Evolutionary conservation across 2,888 invertebrate genomes (phyloP), one percentile per base, ranked within the genome.

Genomic region (Drosophila anceps): DNA sequence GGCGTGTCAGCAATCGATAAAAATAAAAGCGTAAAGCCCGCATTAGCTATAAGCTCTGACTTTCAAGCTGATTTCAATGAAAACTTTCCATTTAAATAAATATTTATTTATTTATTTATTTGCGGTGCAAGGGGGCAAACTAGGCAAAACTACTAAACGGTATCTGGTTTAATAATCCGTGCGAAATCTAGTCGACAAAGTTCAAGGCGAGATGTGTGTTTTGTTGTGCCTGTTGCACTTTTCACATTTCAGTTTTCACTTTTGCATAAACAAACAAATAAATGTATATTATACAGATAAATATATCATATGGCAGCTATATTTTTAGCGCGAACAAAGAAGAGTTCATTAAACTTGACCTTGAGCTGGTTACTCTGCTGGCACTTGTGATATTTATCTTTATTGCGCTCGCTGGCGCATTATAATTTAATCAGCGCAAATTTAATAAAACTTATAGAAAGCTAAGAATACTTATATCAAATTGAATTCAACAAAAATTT

Each of bases 291-390:
- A 43, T 54, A 67, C 33, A 65, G 6, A 33, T 57, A 29, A 41
- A n/a, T 18, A 61, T 59, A 57, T 20, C 20, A 54, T 35, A 69
- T 57, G 41, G 20, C 24, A 33, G 46, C 27, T 13, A 33, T 55
- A 55, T 64, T 43, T 54, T 41, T 54, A 48, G 29, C 12, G 10
- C 15, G 18, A 65, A 73, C 54, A 72, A 72, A 71, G 46, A 58
- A 27, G 33, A 73, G 76, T 69, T 73, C 73, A 69, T 55, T 79
- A 61, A 66, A 78, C 77, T 60, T 62, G 79, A 68, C 77, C 77
- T 78, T 78, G 76, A 71, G 39, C 39, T 48, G 31, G 9, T 61
- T 58, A 27, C 18, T 60, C 46, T 44, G 41, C n/a, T 18, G 50
- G 29, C 51, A 41, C 8, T 41, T 37, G 13, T 12, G 50, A 20